A percentile compares a stretch with the other conserved stretches of the same genome.
Conservation (phyloP, 2,797 vertebrate species). For the Zalophus californianus region DNA sequence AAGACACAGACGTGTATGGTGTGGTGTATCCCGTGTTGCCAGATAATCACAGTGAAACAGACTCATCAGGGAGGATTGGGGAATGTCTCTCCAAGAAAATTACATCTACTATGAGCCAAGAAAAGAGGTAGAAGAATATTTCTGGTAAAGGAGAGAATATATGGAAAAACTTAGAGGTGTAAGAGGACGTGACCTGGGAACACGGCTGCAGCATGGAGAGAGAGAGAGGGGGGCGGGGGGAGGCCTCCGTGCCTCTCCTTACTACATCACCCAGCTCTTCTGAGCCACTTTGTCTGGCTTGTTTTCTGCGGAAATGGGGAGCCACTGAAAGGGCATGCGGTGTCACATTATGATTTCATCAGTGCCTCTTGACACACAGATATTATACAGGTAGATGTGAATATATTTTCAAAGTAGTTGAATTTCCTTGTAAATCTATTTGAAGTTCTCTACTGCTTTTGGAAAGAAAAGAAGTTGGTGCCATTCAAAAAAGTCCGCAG, state of each 20-base stretch:
- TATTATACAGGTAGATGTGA: neutral
- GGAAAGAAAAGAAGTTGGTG: neutral
- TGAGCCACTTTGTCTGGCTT: neutral
- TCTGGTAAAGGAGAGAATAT: neutral
- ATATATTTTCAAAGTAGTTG: neutral
- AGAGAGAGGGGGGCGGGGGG: neutral
- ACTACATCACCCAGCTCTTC: neutral
- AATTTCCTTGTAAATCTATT: neutral
- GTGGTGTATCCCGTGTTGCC: accelerated
- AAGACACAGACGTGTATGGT: neutral
- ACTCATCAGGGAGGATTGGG: neutral
- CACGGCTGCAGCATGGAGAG: neutral
- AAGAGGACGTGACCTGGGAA: neutral
- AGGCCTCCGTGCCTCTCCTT: neutral
- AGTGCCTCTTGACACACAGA: neutral
- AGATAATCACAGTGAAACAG: neutral
- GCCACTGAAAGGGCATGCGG: neutral
- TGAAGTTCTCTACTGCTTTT: slow-evolving; percentile 26
- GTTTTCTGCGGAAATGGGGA: neutral
- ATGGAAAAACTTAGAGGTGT: neutral
- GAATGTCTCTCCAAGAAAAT: neutral
- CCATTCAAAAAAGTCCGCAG: neutral
- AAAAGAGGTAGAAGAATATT: neutral
- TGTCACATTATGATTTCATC: neutral
- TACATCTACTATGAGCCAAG: neutral